phyloP scores from a whole-genome alignment of 2,113 vertebrate genomes.

The Plotosus lineatus region DNA sequence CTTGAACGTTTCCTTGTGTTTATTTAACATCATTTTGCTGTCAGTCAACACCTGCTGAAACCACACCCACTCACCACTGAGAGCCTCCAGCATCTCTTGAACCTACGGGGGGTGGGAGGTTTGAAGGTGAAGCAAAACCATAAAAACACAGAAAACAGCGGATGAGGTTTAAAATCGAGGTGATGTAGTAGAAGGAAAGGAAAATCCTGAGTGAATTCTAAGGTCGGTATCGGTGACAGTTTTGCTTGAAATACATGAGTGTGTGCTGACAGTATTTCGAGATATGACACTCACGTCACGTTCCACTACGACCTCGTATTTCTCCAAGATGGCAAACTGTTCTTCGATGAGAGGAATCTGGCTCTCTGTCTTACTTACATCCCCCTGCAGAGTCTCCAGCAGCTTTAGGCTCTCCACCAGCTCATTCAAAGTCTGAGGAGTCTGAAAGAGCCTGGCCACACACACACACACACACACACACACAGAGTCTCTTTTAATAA shows the following conservation, averaged over 20 bases:
- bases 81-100: conserved; percentile 68
- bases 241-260: conserved; percentile 27
- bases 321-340: conserved; percentile 83
- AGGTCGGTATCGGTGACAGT: neutral
- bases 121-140: neutral
- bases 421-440: conserved; percentile 78
- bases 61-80: conserved; percentile 75
- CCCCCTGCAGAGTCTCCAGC: conserved; percentile 74
- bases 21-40: conserved; percentile 75
- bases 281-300: conserved; percentile 67
- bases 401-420: conserved; percentile 75
- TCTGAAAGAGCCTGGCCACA: conserved; percentile 68
- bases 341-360: conserved; percentile 83
- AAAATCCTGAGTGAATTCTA: neutral
- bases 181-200: neutral
- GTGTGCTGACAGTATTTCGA: conserved; percentile 14
- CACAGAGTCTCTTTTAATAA: neutral
- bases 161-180: neutral
- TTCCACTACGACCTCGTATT: conserved; percentile 80
- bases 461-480: conserved; percentile 37
- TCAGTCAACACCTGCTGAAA: conserved; percentile 82
- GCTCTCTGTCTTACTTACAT: conserved; percentile 70
- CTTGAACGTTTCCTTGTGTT: conserved; percentile 82
- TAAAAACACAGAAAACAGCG: neutral
- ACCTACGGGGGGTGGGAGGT: conserved; percentile 67